A percentile compares a stretch with the other conserved stretches of the same genome.
These are phyloP conservation scores for honey bee (Apis mellifera) DNA, from an alignment of 1,140 invertebrate species.

Conservation along the genomic window Amel_HAv3.1 CM009946.2:4410001-4410500, in stretches of 20 bases:
- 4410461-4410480: too few relatives aligned
- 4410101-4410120: constrained; percentile 77
- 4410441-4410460: too few relatives aligned
- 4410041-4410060: constrained; percentile 28
- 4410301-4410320: background rate
- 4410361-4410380: constrained; percentile 9
- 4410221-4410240: too few relatives aligned
- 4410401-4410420: too few relatives aligned
- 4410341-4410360: background rate
- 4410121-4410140: constrained; percentile 78
- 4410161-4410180: background rate
- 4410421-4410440: too few relatives aligned
- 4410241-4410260: background rate
- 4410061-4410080: constrained; percentile 36
- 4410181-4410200: too few relatives aligned
- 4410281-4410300: too few relatives aligned
- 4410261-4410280: background rate
- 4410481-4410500: too few relatives aligned
- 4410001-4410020: constrained; percentile 58
- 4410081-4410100: constrained; percentile 62
- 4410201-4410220: too few relatives aligned
- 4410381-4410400: too few relatives aligned
- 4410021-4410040: constrained; percentile 20
- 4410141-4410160: background rate
- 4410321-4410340: background rate